Evolutionary conservation across 2,113 vertebrate species (phyloP), one percentile per base, ranked within the genome.

Genomic region (Craseonycteris thonglongyai): DNA sequence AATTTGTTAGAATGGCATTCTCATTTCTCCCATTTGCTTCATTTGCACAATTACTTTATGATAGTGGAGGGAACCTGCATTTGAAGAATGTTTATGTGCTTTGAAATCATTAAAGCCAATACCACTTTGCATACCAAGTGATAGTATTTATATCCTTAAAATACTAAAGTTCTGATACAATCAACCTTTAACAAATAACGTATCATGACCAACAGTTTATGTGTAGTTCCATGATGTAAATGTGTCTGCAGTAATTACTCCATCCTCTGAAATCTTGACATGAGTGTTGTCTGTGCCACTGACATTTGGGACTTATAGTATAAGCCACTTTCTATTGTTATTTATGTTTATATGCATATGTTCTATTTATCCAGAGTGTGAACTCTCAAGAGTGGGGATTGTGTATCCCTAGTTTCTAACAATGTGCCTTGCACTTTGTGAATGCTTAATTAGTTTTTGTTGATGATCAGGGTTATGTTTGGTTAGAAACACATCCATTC

Each of bases 101-200:
- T 97, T 96, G 95, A 97, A 93, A 95, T 96, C 94, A 95, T 94
- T 94, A 92, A 95, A 93, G 81, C 90, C 93, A 76, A 63, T 81
- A 88, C 84, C 63, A 93, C 66, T 97, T 95, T 93, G 87, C 93
- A 96, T 96, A 92, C 40, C 90, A 95, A 94, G 71, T 96, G 94
- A 66, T 85, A 38, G 61, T 88, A 68, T 93, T 95, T 63, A 69
- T 88, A 74, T 82, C 65, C 80, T 85, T 94, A 93, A 93, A 96
- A 92, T 63, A 58, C 65, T 88, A 65, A 91, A 81, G 45, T 93
- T 95, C 80, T 65, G 9, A 94, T 94, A 92, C 81, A 81, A 92
- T 89, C 79, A 88, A 72, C 71, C 61, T 96, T 94, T 84, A 80
- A 94, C 95, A 69, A 96, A 93, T 92, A 95, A 78, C 61, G 0